Evolutionary conservation across 2,113 vertebrate species (phyloP).

Genomic region (Smithornis capensis): DNA sequence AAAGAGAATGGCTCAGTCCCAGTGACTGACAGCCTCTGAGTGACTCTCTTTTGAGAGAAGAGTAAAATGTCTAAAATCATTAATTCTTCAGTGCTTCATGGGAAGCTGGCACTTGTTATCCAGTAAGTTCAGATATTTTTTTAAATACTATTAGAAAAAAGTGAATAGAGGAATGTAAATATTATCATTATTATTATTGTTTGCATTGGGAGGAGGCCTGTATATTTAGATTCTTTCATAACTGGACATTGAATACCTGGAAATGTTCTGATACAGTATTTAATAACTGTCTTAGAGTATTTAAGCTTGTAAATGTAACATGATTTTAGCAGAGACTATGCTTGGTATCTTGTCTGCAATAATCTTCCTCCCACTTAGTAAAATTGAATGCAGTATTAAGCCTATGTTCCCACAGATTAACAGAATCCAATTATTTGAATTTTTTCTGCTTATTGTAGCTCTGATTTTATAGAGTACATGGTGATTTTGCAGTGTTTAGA

Average conservation of each 20-base stretch:
- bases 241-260: neutral
- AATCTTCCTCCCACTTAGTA: constrained; percentile 45
- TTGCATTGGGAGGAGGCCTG: neutral
- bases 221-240: constrained; percentile 15
- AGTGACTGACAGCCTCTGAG: neutral
- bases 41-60: neutral
- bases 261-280: neutral
- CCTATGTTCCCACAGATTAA: constrained; percentile 12
- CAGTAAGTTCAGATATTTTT: neutral
- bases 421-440: constrained; percentile 57
- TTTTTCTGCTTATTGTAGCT: neutral
- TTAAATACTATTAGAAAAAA: neutral
- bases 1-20: neutral
- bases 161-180: neutral
- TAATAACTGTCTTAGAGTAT: constrained; percentile 2
- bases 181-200: neutral
- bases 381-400: constrained; percentile 62
- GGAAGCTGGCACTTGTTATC: neutral
- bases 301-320: neutral
- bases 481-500: neutral
- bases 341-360: constrained; percentile 35
- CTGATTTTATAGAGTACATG: neutral
- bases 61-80: neutral
- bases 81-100: neutral
- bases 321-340: constrained; percentile 1